These are phyloP conservation scores for Morus bassanus DNA, from an alignment of 2,797 vertebrate species.

Conservation along the genomic window DNA sequence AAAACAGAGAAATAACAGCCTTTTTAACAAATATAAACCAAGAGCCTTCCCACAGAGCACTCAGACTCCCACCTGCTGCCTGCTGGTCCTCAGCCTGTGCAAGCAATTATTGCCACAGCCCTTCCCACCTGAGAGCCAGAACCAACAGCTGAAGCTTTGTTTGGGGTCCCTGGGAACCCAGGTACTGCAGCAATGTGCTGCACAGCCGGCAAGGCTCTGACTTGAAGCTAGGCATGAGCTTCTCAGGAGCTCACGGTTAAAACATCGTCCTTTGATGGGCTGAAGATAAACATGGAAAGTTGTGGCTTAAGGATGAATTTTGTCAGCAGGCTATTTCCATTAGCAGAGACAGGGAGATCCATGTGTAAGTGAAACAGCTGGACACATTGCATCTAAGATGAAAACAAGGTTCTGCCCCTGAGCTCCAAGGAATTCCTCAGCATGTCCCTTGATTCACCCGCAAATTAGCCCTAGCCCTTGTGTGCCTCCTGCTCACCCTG, in stretches of 20 bases:
- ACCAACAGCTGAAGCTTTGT: neutral
- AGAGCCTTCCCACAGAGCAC: neutral
- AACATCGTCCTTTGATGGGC: neutral
- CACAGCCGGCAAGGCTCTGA: neutral
- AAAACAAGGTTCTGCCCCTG: neutral
- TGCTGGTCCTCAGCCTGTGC: neutral
- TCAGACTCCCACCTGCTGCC: neutral
- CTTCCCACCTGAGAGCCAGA: neutral
- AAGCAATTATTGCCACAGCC: neutral
- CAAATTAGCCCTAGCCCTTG: neutral
- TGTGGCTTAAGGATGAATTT: neutral
- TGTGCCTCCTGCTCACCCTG: neutral
- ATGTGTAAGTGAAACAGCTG: neutral
- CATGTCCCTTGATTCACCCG: neutral
- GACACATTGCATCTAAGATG: neutral
- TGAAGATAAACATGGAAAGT: neutral
- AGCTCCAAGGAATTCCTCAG: neutral
- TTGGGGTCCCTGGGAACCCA: neutral
- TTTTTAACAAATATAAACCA: neutral
- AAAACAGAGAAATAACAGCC: neutral
- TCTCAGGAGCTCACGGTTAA: neutral
- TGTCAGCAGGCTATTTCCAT: neutral
- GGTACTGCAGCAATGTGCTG: neutral
- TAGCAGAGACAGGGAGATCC: neutral
- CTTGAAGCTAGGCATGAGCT: neutral